Evolutionary conservation across 2,113 vertebrate genomes (phyloP).

Genomic region (Micronisus gabar): DNA sequence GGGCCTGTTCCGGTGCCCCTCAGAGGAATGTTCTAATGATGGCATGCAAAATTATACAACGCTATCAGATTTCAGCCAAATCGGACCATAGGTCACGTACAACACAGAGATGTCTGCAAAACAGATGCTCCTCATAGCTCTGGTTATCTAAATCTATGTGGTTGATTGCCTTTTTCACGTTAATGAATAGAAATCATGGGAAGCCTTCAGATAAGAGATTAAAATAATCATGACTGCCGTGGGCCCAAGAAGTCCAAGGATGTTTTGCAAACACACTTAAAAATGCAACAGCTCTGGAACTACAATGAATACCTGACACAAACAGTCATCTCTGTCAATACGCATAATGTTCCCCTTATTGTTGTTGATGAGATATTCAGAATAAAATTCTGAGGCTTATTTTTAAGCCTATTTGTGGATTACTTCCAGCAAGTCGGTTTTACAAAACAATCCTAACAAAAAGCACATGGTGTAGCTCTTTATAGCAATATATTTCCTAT

Average conservation of each 20-base stretch:
- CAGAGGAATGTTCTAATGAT: constrained; percentile 5
- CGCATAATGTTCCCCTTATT: not conserved
- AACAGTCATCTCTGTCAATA: not conserved
- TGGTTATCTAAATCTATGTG: constrained; percentile 5
- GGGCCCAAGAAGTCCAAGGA: not conserved
- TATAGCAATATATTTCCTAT: constrained; percentile 5
- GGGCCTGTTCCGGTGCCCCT: constrained; percentile 8
- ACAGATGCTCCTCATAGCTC: constrained; percentile 39
- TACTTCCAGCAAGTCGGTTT: constrained; percentile 5
- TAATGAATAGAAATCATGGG: not conserved
- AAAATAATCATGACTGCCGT: not conserved
- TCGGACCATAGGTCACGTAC: constrained; percentile 25
- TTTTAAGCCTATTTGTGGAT: constrained; percentile 60
- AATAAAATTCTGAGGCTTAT: constrained; percentile 40
- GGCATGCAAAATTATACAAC: constrained; percentile 35
- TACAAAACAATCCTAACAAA: constrained; percentile 36
- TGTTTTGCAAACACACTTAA: not conserved
- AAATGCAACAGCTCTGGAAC: not conserved
- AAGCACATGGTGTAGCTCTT: not conserved
- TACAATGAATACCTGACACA: not conserved
- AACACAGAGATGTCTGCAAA: constrained; percentile 40
- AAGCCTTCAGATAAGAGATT: not conserved
- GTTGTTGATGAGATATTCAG: constrained; percentile 33
- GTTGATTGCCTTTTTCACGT: not conserved
- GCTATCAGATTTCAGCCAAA: constrained; percentile 53